Conservation (phyloP, 2,888 invertebrate genomes). For the Taphrorychus bicolor region DNA sequence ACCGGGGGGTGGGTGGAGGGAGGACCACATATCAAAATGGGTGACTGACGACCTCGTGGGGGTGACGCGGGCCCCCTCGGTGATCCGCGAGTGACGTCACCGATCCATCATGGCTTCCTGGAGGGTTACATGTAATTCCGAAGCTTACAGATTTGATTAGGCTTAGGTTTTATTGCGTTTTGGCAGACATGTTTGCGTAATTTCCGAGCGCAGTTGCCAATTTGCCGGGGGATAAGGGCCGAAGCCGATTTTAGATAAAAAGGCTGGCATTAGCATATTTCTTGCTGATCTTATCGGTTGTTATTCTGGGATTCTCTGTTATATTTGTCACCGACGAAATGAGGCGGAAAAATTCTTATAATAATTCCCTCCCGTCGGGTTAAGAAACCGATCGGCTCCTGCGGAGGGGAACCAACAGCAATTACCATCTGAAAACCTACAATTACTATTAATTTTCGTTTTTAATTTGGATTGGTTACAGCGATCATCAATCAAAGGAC, state of each 20-base stretch:
- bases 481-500: neutral
- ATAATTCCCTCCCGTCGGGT: neutral
- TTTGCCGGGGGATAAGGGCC: conserved; percentile 34
- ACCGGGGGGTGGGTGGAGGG: conserved; percentile 6
- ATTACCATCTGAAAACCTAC: neutral
- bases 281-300: conserved; percentile 25
- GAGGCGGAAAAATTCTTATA: neutral
- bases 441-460: conserved; percentile 1
- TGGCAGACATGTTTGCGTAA: conserved; percentile 22
- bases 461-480: conserved; percentile 5
- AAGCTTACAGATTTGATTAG: conserved; percentile 3
- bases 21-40: conserved; percentile 33
- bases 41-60: conserved; percentile 32
- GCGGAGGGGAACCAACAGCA: neutral
- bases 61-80: conserved; percentile 26
- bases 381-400: neutral
- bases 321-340: neutral
- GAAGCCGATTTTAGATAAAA: conserved; percentile 33
- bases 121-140: conserved; percentile 17
- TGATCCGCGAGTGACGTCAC: conserved; percentile 37
- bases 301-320: neutral
- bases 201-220: conserved; percentile 33
- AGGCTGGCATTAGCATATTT: conserved; percentile 34
- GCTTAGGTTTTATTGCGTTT: neutral
- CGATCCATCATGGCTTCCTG: conserved; percentile 41